Evolutionary conservation across 2,797 vertebrate species (phyloP).

Genomic region (Paedocypris micromegethes): DNA sequence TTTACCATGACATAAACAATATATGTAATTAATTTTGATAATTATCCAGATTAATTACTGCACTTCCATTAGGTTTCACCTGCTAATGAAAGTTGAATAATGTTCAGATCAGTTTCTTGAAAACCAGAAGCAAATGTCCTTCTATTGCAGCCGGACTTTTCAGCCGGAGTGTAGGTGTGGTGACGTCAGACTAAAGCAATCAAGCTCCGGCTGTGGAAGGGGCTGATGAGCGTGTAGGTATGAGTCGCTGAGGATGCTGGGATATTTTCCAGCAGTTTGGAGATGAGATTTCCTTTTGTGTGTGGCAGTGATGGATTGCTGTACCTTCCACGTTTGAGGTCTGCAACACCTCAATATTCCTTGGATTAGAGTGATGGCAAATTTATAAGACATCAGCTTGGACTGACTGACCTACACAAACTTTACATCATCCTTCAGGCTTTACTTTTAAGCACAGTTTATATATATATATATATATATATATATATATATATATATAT

Average conservation of each 20-base stretch:
- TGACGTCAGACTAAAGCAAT: slow-evolving; percentile 37
- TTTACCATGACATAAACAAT: no score
- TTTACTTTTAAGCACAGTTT: slow-evolving; percentile 48
- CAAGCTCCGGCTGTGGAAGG: slow-evolving; percentile 44
- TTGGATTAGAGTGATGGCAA: slow-evolving; percentile 73
- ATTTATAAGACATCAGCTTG: slow-evolving; percentile 75
- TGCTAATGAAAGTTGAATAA: no score
- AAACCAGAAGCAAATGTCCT: no score
- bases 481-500: no score
- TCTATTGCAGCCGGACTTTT: no score
- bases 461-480: no score
- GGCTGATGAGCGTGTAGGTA: slow-evolving; percentile 58
- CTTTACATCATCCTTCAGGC: slow-evolving; percentile 42
- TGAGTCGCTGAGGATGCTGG: slow-evolving; percentile 55
- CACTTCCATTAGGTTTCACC: no score
- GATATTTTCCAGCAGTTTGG: slow-evolving; percentile 65
- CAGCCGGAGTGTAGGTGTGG: not conserved
- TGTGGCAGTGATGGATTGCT: slow-evolving; percentile 71
- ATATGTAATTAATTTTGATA: no score
- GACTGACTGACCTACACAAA: slow-evolving; percentile 63
- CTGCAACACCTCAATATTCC: slow-evolving; percentile 75
- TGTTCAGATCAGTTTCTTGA: no score
- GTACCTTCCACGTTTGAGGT: slow-evolving; percentile 69
- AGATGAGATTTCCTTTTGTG: slow-evolving; percentile 68
- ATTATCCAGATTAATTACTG: no score